Base-by-base conservation (phyloP, 2,797 vertebrate genomes). In the Pagetopsis macropterus region DNA sequence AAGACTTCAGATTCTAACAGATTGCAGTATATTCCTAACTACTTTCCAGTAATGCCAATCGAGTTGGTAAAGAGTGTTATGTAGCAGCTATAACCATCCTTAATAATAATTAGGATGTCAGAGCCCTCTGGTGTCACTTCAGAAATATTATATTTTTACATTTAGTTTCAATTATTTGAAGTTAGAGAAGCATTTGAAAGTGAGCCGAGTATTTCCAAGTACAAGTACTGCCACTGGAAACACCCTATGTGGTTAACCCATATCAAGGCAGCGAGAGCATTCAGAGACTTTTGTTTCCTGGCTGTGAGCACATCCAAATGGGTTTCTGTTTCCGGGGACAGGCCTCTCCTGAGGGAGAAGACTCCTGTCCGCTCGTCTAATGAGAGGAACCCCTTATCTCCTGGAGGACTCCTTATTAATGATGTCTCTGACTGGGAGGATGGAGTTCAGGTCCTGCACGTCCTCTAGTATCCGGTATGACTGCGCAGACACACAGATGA, bases 391-490 rank as follows among this genome's bases (percentile, higher is more conserved):
- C 64, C 40, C 75, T 86, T 71, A 93, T 92, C 80, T 88, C 73
- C 79, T 81, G 43, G 72, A 75, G 4, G 69, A 78, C 85, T 94
- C 92, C 70, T 89, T 72, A 23, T 57, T 79, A 54, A 91, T 93
- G 75, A 89, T 67, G 81, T 74, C n/a, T 92, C 89, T 93, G 87
- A 96, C 71, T 57, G 97, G 96, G 79, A 99, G 91, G 90, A 99
- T 86, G 50, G 64, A 94, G 89, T 94, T 96, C 92, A 99, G 93
- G 90, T 99, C 96, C 89, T 91, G 95, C 82, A 89, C 95, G 73
- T 86, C 87, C 78, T 37, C 90, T 72, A 99, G 92, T 71, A 91
- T 82, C 62, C 86, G 92, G 92, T 91, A 97, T 19, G 96, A 96
- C 98, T 99, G 85, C 1, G 57, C 84, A 93, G 79, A 75, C 60